Conservation (phyloP, 1,140 invertebrate species). For the Cheumatopsyche charites region DNA sequence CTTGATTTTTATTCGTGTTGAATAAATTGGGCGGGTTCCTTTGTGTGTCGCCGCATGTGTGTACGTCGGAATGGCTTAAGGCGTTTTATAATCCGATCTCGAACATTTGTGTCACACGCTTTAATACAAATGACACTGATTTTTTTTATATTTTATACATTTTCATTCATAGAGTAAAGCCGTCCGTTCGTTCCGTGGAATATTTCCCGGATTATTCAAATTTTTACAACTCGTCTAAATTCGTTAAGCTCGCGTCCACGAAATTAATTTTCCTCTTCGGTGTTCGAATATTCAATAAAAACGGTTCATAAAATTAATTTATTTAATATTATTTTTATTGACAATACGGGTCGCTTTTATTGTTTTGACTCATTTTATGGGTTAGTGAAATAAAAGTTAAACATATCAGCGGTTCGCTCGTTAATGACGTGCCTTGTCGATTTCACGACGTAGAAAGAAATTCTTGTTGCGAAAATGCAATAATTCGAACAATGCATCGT, state of each 20-base stretch:
- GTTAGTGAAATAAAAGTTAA: too few species aligned
- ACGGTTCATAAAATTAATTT: too few species aligned
- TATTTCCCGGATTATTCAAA: neutral
- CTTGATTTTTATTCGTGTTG: neutral
- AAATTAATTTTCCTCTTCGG: too few species aligned
- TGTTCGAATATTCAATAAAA: too few species aligned
- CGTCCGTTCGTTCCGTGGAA: neutral
- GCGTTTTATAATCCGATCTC: slow-evolving; percentile 14
- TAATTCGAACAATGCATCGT: neutral
- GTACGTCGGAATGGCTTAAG: neutral
- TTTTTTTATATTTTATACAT: neutral
- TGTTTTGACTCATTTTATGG: too few species aligned
- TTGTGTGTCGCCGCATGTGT: slow-evolving; percentile 10
- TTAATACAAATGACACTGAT: neutral
- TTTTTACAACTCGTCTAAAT: neutral
- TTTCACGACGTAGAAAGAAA: neutral
- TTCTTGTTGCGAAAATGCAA: too few species aligned
- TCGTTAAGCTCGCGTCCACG: too few species aligned
- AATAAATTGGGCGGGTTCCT: slow-evolving; percentile 20
- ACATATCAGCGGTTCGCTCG: too few species aligned
- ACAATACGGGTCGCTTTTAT: too few species aligned
- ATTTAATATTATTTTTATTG: too few species aligned
- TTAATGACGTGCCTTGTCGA: too few species aligned
- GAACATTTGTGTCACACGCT: neutral
- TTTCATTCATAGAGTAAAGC: neutral